Conservation (phyloP, 2,888 invertebrate genomes). For the Physocephala rufipes region DNA sequence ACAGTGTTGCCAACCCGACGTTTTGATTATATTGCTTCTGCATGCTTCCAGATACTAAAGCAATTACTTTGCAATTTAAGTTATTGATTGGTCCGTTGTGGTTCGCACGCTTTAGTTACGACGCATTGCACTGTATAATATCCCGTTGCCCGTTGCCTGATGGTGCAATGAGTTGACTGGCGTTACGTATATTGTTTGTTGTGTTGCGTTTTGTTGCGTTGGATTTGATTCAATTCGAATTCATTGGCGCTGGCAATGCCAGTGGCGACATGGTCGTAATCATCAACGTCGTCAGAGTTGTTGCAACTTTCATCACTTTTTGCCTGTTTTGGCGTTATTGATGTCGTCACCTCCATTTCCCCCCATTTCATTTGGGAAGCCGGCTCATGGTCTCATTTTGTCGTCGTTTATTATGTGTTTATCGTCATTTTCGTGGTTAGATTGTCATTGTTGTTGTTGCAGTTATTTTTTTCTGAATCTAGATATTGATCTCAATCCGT, state of each 20-base stretch:
- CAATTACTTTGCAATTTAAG: conserved; percentile 65
- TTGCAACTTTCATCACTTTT: conserved; percentile 42
- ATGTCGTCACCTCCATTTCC: neutral
- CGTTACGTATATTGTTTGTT: too few species aligned
- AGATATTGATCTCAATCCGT: conserved; percentile 46
- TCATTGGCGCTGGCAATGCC: conserved; percentile 36
- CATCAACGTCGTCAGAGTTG: neutral
- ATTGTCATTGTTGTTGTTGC: too few species aligned
- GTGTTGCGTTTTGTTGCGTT: too few species aligned
- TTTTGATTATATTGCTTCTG: too few species aligned
- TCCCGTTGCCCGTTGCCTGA: too few species aligned
- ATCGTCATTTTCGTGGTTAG: neutral
- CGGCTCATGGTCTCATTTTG: neutral
- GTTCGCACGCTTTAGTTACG: conserved; percentile 35
- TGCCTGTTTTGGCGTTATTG: neutral
- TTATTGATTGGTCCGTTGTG: conserved; percentile 63
- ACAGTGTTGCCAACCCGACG: too few species aligned
- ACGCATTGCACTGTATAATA: neutral
- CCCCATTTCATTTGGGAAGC: neutral
- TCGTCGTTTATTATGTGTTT: neutral
- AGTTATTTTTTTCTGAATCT: neutral
- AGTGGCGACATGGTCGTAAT: neutral
- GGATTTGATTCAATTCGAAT: conserved; percentile 42
- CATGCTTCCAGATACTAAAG: conserved; percentile 38
- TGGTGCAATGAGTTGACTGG: conserved; percentile 36